These are phyloP conservation scores for Nebria brevicollis DNA, from an alignment of 2,888 invertebrate genomes.

Conservation along the genomic window DNA sequence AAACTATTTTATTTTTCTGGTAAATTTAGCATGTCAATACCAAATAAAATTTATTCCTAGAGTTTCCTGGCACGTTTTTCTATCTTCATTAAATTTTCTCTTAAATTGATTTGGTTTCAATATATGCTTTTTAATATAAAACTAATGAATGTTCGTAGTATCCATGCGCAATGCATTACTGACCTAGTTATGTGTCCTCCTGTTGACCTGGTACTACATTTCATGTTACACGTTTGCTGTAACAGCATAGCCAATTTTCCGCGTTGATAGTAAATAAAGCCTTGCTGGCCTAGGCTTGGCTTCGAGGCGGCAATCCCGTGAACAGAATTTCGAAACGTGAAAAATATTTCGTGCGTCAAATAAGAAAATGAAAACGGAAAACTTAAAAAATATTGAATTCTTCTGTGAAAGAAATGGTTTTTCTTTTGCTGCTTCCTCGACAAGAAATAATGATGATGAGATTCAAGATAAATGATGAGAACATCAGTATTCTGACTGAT, in stretches of 20 bases:
- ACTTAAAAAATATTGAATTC: neutral
- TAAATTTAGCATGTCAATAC: too few species aligned
- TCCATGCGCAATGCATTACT: neutral
- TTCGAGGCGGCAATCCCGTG: neutral
- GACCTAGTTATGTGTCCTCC: neutral
- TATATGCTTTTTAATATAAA: neutral
- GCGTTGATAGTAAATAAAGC: conserved; percentile 18
- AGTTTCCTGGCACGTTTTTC: neutral
- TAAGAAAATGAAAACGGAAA: neutral
- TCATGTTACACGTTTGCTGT: neutral
- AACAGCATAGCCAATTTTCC: conserved; percentile 9
- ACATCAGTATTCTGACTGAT: neutral
- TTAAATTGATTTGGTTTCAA: neutral
- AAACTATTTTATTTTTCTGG: too few species aligned
- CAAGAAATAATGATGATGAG: neutral
- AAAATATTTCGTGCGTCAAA: neutral
- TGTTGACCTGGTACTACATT: neutral
- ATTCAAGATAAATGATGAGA: neutral
- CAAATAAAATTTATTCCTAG: too few species aligned
- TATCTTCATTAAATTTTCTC: neutral
- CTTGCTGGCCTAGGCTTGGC: neutral
- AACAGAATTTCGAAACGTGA: neutral
- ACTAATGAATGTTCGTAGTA: neutral
- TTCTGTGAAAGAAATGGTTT: neutral
- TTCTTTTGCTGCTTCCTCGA: neutral